phyloP scores from a whole-genome alignment of 1,140 invertebrate species.

The Colletes latitarsis region DNA sequence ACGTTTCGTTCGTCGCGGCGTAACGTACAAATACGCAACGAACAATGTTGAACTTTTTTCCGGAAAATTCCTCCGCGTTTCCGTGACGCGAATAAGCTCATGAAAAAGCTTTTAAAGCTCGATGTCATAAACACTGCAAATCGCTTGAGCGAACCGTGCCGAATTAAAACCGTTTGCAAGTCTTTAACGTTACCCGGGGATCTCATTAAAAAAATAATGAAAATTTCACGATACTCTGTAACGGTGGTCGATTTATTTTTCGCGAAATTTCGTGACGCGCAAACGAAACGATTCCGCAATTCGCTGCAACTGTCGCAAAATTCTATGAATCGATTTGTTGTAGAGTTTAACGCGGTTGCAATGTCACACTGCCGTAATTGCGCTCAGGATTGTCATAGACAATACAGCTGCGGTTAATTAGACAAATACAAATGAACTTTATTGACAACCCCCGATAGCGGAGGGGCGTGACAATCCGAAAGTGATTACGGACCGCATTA shows the following conservation, averaged over 20 bases:
- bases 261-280: too few relatives aligned
- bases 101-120: constrained; percentile 14
- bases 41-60: neutral
- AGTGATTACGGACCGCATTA: constrained; percentile 59
- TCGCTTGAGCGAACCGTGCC: neutral
- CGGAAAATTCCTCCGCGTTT: neutral
- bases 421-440: constrained; percentile 61
- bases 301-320: neutral
- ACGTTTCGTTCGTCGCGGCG: neutral
- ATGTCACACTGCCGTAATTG: constrained; percentile 45
- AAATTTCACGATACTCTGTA: neutral
- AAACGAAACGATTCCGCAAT: too few relatives aligned
- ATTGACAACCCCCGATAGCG: constrained; percentile 34
- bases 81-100: constrained; percentile 8
- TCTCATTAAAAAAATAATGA: neutral
- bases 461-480: constrained; percentile 45
- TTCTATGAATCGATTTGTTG: neutral
- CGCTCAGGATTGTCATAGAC: constrained; percentile 31
- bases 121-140: neutral
- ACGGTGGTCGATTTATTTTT: neutral
- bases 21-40: neutral
- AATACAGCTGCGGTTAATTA: constrained; percentile 57
- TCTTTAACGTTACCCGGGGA: neutral
- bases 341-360: constrained; percentile 8
- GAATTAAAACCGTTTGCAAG: constrained; percentile 14